Percentiles rank a stretch among this genome's conserved stretches.
These are phyloP conservation scores for Sipha maydis DNA, from an alignment of 2,888 invertebrate species.

Conservation along the genomic window DNA sequence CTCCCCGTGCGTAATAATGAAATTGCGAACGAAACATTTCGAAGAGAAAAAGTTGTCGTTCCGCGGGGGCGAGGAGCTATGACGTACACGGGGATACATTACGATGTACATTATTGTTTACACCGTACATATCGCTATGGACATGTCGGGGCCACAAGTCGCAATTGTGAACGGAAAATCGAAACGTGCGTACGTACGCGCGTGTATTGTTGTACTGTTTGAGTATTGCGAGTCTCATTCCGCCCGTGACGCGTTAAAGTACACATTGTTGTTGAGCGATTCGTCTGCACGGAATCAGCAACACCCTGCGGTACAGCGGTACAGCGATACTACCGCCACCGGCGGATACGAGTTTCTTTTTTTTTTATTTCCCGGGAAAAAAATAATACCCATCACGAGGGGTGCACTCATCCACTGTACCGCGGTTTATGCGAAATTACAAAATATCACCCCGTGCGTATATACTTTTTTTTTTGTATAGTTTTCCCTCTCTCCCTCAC, in stretches of 20 bases:
- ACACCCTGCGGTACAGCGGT: background rate
- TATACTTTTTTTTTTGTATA: background rate
- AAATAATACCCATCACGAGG: background rate
- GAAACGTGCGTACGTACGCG: no score
- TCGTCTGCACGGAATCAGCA: background rate
- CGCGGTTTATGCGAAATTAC: background rate
- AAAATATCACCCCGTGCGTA: slow-evolving; percentile 14
- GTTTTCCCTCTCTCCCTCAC: background rate
- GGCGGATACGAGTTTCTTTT: background rate
- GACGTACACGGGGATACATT: background rate
- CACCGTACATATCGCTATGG: background rate
- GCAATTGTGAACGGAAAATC: no score
- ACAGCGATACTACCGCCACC: background rate
- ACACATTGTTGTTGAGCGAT: no score
- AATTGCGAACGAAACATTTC: background rate
- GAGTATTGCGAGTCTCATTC: background rate
- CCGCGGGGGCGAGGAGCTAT: no score
- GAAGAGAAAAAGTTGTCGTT: background rate
- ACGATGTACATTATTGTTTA: background rate
- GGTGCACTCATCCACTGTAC: background rate
- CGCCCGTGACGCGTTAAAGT: background rate
- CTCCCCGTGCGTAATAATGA: background rate
- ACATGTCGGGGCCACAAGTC: no score
- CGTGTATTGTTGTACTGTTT: no score
- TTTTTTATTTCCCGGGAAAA: background rate